Conservation (phyloP, 2,888 invertebrate species). For the Strigamia crassipes region DNA sequence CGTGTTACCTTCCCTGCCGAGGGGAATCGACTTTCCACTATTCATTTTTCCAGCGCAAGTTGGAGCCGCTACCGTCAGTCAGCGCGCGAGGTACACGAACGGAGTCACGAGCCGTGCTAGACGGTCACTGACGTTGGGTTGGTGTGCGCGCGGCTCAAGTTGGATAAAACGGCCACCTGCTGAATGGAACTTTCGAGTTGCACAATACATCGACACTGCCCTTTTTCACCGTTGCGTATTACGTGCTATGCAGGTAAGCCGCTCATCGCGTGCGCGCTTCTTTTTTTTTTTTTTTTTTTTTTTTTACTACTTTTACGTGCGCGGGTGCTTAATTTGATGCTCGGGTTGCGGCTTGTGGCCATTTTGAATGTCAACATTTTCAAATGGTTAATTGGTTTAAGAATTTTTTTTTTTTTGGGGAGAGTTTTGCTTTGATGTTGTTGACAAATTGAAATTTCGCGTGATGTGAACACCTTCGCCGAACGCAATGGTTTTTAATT, state of each 20-base stretch:
- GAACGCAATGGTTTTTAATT: too few relatives aligned
- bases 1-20: conserved; percentile 6
- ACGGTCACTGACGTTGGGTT: conserved; percentile 29
- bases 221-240: background rate
- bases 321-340: conserved; percentile 18
- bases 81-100: conserved; percentile 28
- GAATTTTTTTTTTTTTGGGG: background rate
- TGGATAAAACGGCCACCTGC: conserved; percentile 40
- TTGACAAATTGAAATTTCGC: too few relatives aligned
- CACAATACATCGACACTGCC: background rate
- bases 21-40: conserved; percentile 29
- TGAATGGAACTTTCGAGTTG: conserved; percentile 35
- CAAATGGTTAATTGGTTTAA: conserved; percentile 37
- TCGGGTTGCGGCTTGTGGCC: conserved; percentile 30
- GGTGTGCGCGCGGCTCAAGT: conserved; percentile 25
- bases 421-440: background rate
- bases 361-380: conserved; percentile 30
- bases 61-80: conserved; percentile 38
- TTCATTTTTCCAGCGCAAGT: conserved; percentile 11
- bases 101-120: conserved; percentile 27
- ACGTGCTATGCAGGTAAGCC: background rate
- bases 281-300: too few relatives aligned
- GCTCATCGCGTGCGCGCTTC: background rate
- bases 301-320: background rate
- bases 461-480: too few relatives aligned